Evolutionary conservation across 2,888 invertebrate species (phyloP).

Genomic region (Artemia sp.): DNA sequence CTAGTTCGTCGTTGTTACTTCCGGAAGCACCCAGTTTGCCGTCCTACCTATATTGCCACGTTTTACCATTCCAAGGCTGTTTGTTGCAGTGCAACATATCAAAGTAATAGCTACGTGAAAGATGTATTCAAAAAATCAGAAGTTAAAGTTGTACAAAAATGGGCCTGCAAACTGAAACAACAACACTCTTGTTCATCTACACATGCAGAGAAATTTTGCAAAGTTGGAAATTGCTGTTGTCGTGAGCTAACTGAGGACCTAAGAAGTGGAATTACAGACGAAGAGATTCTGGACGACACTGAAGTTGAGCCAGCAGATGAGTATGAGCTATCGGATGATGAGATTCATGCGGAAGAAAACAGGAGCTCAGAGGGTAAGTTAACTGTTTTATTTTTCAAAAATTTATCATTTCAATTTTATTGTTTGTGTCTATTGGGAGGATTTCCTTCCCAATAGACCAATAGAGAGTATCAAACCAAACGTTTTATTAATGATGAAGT

Average conservation of each 20-base stretch:
- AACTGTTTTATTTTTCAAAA: no score
- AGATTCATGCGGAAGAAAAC: background rate
- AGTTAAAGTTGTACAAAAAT: background rate
- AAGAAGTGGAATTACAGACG: background rate
- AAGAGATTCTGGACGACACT: constrained; percentile 1
- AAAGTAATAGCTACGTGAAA: constrained; percentile 2
- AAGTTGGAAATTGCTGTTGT: background rate
- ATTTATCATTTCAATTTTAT: no score
- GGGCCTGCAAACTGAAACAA: background rate
- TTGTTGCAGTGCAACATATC: background rate
- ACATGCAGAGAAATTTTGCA: background rate
- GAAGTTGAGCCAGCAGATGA: background rate
- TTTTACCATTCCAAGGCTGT: background rate
- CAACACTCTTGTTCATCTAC: background rate
- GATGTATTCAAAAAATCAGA: constrained; percentile 2
- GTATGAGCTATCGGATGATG: background rate
- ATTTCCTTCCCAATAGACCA: no score
- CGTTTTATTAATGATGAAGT: no score
- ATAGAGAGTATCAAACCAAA: no score
- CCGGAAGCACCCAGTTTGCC: background rate
- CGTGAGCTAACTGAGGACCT: background rate
- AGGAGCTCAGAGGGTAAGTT: no score
- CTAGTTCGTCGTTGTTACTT: background rate
- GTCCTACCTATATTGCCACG: background rate
- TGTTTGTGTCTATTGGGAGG: no score